phyloP scores from a whole-genome alignment of 1,140 invertebrate genomes.

The Wiebesia pumilae region DNA sequence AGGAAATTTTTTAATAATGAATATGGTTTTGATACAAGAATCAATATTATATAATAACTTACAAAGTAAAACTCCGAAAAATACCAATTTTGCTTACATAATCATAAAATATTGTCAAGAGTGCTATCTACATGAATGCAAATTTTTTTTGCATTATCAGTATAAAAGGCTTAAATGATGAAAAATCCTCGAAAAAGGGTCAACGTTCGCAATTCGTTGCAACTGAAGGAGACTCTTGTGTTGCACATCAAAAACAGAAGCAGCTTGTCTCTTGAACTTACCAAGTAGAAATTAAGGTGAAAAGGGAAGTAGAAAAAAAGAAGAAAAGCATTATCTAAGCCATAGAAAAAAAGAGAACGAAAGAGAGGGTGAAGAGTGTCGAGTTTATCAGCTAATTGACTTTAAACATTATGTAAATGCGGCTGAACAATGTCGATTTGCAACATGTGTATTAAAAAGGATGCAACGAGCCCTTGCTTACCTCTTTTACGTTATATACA shows the following conservation, averaged over 20 bases:
- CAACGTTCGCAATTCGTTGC: not conserved
- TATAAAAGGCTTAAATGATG: not conserved
- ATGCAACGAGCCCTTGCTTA: not conserved
- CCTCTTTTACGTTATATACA: not conserved
- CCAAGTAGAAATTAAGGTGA: no score
- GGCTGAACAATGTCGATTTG: not conserved
- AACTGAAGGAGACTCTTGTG: not conserved
- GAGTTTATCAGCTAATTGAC: conserved; percentile 11
- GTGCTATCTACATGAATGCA: not conserved
- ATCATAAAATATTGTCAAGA: not conserved
- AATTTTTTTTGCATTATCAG: not conserved
- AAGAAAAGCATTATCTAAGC: no score
- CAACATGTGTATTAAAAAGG: not conserved
- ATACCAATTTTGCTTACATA: not conserved
- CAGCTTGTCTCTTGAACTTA: conserved; percentile 16
- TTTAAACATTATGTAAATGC: conserved; percentile 27
- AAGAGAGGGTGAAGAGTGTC: not conserved
- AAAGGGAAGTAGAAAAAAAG: no score
- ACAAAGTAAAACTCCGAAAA: not conserved
- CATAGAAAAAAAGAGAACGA: not conserved
- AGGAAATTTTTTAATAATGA: no score
- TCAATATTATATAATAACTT: not conserved
- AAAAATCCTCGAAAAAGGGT: not conserved
- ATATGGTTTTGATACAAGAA: not conserved
- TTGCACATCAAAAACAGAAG: not conserved